Percentiles rank a stretch among this genome's conserved stretches.
Evolutionary conservation across 2,113 vertebrate genomes (phyloP).

Genomic region (Dipodomys merriami): DNA sequence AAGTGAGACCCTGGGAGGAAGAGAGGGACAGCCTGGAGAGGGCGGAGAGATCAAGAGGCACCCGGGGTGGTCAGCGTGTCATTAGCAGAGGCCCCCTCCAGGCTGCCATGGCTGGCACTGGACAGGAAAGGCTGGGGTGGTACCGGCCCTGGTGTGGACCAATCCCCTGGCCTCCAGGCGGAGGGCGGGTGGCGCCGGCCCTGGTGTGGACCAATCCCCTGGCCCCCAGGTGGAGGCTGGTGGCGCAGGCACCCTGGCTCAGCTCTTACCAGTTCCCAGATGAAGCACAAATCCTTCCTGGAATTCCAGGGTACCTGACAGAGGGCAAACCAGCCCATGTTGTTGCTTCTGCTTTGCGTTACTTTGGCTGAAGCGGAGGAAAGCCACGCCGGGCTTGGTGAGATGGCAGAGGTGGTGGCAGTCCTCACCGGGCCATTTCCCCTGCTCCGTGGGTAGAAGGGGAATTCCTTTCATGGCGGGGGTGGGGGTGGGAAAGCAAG

Average conservation of each 20-base stretch:
- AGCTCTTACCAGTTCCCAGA: too few relatives aligned
- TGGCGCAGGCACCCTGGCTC: fast-evolving
- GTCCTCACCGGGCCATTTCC: too few relatives aligned
- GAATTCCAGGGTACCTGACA: too few relatives aligned
- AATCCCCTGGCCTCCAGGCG: too few relatives aligned
- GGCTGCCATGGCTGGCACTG: neutral
- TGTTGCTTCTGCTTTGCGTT: neutral
- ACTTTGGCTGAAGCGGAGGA: neutral
- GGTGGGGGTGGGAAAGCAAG: neutral
- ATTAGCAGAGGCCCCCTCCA: neutral
- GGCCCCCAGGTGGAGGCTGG: neutral
- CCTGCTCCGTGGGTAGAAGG: neutral
- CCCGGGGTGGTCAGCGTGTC: too few relatives aligned
- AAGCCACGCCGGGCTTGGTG: neutral
- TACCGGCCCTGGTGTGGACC: neutral
- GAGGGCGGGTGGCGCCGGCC: too few relatives aligned
- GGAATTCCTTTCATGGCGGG: neutral
- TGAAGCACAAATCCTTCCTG: neutral
- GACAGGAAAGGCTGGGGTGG: neutral
- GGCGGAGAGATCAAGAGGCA: neutral
- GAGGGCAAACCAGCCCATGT: fast-evolving
- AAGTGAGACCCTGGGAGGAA: neutral
- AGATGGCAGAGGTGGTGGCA: too few relatives aligned
- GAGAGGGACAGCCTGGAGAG: neutral
- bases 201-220: fast-evolving